Percentiles rank a stretch among this genome's conserved stretches.
Conservation (phyloP, 2,797 vertebrate genomes). For the Sphaeramia orbicularis region DNA sequence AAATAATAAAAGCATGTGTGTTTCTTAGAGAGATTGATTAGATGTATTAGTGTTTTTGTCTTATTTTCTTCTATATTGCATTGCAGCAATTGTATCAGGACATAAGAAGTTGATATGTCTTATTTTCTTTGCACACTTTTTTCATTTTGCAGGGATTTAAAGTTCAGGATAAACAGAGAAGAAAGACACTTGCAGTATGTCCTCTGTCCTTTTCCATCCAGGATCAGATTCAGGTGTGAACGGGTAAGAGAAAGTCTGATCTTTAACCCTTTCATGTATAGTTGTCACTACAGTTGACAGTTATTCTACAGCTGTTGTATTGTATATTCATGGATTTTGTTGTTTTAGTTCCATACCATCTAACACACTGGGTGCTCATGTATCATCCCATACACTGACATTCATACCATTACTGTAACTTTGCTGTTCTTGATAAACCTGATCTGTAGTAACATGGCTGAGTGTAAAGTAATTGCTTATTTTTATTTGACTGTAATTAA, state of each 20-base stretch:
- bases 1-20: neutral
- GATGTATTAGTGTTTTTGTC: neutral
- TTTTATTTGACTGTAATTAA: too few species aligned
- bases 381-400: too few species aligned
- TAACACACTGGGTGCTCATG: too few species aligned
- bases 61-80: neutral
- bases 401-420: too few species aligned
- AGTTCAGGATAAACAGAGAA: conserved; percentile 42
- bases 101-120: neutral
- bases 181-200: conserved; percentile 78
- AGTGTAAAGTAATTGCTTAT: too few species aligned
- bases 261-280: too few species aligned
- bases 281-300: too few species aligned
- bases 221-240: conserved; percentile 80
- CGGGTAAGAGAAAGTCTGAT: conserved; percentile 87
- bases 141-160: conserved; percentile 35
- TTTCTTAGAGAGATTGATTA: neutral
- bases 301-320: too few species aligned
- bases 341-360: too few species aligned
- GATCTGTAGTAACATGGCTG: too few species aligned
- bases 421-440: too few species aligned
- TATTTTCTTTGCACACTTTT: neutral
- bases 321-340: too few species aligned
- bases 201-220: conserved; percentile 86
- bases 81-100: neutral